These are phyloP conservation scores for Nebria salina DNA, from an alignment of 2,888 invertebrate species.

Conservation along the genomic window DNA sequence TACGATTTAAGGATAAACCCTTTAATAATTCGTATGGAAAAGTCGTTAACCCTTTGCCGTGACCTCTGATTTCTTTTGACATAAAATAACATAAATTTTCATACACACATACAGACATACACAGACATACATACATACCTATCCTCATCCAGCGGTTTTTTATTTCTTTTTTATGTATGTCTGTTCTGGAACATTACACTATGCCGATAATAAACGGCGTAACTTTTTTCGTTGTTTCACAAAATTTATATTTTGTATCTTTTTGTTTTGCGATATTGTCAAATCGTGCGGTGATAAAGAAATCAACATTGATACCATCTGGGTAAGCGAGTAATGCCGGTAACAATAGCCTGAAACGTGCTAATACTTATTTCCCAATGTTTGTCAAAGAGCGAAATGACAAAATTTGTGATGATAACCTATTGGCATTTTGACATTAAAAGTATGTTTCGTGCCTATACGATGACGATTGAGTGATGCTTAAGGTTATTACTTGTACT, in stretches of 20 bases:
- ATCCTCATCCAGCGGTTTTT: background rate
- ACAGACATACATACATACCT: background rate
- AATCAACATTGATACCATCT: background rate
- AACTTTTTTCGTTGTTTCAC: conserved; percentile 1
- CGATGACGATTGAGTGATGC: background rate
- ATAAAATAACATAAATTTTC: background rate
- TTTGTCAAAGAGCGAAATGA: conserved; percentile 7
- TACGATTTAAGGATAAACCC: background rate
- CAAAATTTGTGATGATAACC: conserved; percentile 6
- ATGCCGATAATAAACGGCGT: background rate
- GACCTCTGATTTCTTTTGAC: background rate
- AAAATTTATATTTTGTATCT: background rate
- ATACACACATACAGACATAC: background rate
- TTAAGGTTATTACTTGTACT: no score
- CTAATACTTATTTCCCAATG: conserved; percentile 17
- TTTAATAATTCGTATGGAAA: background rate
- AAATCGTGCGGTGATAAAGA: conserved; percentile 3
- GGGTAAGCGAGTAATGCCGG: background rate
- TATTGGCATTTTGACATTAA: conserved; percentile 16
- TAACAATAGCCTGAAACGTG: background rate
- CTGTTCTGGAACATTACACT: conserved; percentile 1
- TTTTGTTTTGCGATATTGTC: background rate
- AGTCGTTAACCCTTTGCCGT: background rate
- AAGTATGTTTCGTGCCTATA: background rate
- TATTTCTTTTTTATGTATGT: background rate